Evolutionary conservation across 2,797 vertebrate genomes (phyloP).

Genomic region (Tachyglossus aculeatus): DNA sequence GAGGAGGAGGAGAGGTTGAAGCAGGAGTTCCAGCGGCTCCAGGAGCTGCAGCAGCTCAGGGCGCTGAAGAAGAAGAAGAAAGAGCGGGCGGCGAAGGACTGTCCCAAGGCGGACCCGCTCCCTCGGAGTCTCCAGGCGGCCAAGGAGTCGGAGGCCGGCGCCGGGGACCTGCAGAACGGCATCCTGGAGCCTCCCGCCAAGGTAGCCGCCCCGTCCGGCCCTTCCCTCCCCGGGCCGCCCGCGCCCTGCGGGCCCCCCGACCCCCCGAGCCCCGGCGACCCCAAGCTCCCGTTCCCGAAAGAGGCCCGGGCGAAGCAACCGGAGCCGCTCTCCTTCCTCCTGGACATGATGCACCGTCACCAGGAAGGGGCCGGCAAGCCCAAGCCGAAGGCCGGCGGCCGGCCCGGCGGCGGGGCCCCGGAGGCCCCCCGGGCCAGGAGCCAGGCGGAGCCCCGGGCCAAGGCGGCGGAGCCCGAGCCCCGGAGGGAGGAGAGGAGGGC

Average conservation of each 20-base stretch:
- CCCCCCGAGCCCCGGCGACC: slow-evolving; percentile 65
- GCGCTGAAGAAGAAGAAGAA: slow-evolving; percentile 95
- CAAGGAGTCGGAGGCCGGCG: slow-evolving; percentile 78
- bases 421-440: slow-evolving; percentile 72
- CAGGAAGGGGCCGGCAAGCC: slow-evolving; percentile 77
- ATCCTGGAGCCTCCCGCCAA: slow-evolving; percentile 73
- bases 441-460: slow-evolving; percentile 73
- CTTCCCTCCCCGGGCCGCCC: slow-evolving; percentile 65
- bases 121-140: slow-evolving; percentile 80
- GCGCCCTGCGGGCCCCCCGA: slow-evolving; percentile 60
- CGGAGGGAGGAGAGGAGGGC: slow-evolving; percentile 83
- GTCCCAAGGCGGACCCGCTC: slow-evolving; percentile 68
- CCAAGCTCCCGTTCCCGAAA: slow-evolving; percentile 73
- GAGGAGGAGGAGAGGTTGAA: slow-evolving; percentile 82
- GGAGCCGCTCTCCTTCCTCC: slow-evolving; percentile 76
- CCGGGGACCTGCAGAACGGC: slow-evolving; percentile 76
- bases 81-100: slow-evolving; percentile 81
- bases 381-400: slow-evolving; percentile 77
- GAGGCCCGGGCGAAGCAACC: slow-evolving; percentile 76
- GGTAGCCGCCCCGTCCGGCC: slow-evolving; percentile 63
- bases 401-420: slow-evolving; percentile 62
- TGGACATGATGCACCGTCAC: slow-evolving; percentile 76
- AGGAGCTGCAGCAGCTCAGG: slow-evolving; percentile 88
- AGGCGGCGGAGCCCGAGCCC: slow-evolving; percentile 68
- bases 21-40: slow-evolving; percentile 87